phyloP scores from a whole-genome alignment of 2,797 vertebrate genomes.

The Manis pentadactyla region DNA sequence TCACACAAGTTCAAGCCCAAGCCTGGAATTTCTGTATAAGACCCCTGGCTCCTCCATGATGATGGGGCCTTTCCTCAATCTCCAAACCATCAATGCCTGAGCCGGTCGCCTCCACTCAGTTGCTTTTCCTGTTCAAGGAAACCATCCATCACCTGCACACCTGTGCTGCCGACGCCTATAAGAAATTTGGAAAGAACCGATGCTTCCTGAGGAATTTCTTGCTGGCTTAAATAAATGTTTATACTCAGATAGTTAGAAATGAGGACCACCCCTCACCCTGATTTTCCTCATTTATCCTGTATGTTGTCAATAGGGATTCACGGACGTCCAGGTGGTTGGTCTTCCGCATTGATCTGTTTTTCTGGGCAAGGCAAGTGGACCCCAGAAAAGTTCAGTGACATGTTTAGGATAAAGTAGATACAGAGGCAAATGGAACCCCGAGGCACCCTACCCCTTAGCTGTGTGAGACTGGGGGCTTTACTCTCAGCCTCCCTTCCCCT shows the following conservation, averaged over 20 bases:
- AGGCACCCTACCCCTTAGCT: not conserved
- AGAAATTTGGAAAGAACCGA: not conserved
- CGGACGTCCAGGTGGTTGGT: not conserved
- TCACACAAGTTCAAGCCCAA: not conserved
- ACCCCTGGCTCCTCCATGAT: not conserved
- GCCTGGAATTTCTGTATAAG: not conserved
- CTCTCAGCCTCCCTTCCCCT: not conserved
- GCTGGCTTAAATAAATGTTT: conserved; percentile 16
- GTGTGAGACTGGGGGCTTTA: not conserved
- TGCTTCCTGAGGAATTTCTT: not conserved
- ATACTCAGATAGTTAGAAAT: not conserved
- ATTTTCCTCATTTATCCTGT: not conserved
- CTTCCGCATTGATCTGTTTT: not conserved
- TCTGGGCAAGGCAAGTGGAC: not conserved
- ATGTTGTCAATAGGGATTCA: conserved; percentile 10
- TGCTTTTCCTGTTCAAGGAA: not conserved
- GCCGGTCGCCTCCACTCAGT: not conserved
- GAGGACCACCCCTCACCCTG: not conserved
- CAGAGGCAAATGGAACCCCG: not conserved
- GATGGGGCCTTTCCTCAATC: not conserved
- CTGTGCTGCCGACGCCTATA: not conserved
- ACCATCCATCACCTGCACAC: too few relatives aligned
- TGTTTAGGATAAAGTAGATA: not conserved
- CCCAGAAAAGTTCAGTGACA: not conserved
- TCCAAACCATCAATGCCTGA: not conserved